These are phyloP conservation scores for Etheostoma cragini DNA, from an alignment of 2,113 vertebrate species.

Conservation along the genomic window DNA sequence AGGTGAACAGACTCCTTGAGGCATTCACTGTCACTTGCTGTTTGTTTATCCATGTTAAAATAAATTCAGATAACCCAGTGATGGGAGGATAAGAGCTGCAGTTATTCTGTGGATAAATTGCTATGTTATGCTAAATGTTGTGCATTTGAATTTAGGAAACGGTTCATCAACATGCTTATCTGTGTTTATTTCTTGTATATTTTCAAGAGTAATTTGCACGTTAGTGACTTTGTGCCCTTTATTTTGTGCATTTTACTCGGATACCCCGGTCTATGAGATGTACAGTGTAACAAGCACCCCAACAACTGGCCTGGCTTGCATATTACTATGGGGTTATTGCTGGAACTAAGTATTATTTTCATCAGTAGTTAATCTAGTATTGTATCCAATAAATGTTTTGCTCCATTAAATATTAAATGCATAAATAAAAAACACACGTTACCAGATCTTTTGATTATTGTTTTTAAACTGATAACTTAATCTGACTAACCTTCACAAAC, in stretches of 20 bases:
- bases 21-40: conserved; percentile 60
- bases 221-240: neutral
- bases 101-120: neutral
- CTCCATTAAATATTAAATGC: neutral
- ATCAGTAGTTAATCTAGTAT: neutral
- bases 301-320: neutral
- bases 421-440: neutral
- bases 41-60: conserved; percentile 62
- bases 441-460: neutral
- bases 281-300: neutral
- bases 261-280: neutral
- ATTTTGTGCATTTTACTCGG: neutral
- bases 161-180: neutral
- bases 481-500: neutral
- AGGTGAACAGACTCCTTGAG: conserved; percentile 62
- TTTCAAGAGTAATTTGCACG: neutral
- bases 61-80: conserved; percentile 30
- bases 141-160: conserved; percentile 30
- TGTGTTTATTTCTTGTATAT: neutral
- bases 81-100: conserved; percentile 14
- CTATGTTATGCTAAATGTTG: conserved; percentile 4
- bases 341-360: neutral
- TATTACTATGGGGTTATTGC: neutral
- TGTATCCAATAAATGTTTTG: neutral
- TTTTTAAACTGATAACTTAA: neutral